phyloP scores from a whole-genome alignment of 2,888 invertebrate genomes.

The Cryptocephalus primarius region DNA sequence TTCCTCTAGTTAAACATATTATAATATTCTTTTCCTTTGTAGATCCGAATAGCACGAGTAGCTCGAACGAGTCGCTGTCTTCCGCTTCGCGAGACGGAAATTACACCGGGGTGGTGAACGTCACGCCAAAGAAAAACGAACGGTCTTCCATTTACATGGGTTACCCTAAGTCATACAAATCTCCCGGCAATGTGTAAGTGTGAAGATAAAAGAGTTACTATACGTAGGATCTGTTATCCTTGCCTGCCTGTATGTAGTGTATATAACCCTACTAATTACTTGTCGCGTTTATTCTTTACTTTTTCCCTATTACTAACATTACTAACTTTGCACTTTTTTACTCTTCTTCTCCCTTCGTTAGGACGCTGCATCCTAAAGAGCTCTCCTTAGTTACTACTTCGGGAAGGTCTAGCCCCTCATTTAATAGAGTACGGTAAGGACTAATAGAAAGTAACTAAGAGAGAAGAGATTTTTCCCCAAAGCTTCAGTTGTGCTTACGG shows the following conservation, averaged over 20 bases:
- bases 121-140: slow-evolving; percentile 45
- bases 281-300: slow-evolving; percentile 5
- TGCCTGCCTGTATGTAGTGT: background rate
- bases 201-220: background rate
- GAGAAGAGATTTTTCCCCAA: background rate
- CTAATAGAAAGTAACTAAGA: slow-evolving; percentile 1
- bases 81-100: slow-evolving; percentile 50
- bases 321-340: slow-evolving; percentile 9
- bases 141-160: slow-evolving; percentile 42
- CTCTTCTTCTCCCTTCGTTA: slow-evolving; percentile 12
- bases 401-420: slow-evolving; percentile 32
- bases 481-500: background rate
- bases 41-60: slow-evolving; percentile 50
- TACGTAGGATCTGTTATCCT: background rate
- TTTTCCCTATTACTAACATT: slow-evolving; percentile 10
- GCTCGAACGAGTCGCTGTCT: slow-evolving; percentile 77
- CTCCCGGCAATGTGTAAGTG: slow-evolving; percentile 41
- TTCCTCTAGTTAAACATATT: no score
- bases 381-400: slow-evolving; percentile 28
- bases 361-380: slow-evolving; percentile 27
- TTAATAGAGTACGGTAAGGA: slow-evolving; percentile 26
- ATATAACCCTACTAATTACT: background rate
- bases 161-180: slow-evolving; percentile 39
- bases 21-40: slow-evolving; percentile 5
- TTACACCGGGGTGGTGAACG: slow-evolving; percentile 17